Conservation (phyloP, 1,140 invertebrate genomes). For the Drosophila tani region DNA sequence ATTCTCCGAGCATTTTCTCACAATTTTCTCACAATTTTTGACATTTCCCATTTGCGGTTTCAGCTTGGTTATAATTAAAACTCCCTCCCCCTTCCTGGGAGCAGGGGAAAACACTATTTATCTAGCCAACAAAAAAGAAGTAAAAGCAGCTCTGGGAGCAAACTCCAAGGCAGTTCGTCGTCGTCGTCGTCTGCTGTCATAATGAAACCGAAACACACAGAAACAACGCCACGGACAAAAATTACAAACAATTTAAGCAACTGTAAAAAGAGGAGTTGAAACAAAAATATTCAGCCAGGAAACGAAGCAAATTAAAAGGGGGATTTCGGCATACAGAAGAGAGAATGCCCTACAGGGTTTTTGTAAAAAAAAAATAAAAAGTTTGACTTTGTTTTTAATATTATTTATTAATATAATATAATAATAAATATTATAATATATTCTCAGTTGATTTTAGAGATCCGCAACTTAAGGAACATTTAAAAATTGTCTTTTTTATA, state of each 20-base stretch:
- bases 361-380: too few species aligned
- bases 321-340: too few species aligned
- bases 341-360: slow-evolving; percentile 4
- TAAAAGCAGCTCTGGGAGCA: slow-evolving; percentile 20
- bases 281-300: slow-evolving; percentile 23
- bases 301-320: slow-evolving; percentile 19
- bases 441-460: too few species aligned
- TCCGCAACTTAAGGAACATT: too few species aligned
- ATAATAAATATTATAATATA: too few species aligned
- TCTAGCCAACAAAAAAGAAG: slow-evolving; percentile 36
- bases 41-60: slow-evolving; percentile 42
- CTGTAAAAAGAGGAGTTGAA: slow-evolving; percentile 40
- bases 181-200: slow-evolving; percentile 61
- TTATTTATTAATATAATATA: too few species aligned
- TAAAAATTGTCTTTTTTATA: too few species aligned
- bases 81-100: slow-evolving; percentile 5
- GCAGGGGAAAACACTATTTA: slow-evolving; percentile 58
- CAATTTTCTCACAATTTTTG: slow-evolving; percentile 30
- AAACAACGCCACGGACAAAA: slow-evolving; percentile 68
- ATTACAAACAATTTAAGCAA: slow-evolving; percentile 76
- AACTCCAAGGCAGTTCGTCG: slow-evolving; percentile 37
- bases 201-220: slow-evolving; percentile 67
- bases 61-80: slow-evolving; percentile 67
- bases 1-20: slow-evolving; percentile 27
- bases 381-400: background rate